Conservation (phyloP, 1,140 invertebrate genomes). For the Cherax quadricarinatus region DNA sequence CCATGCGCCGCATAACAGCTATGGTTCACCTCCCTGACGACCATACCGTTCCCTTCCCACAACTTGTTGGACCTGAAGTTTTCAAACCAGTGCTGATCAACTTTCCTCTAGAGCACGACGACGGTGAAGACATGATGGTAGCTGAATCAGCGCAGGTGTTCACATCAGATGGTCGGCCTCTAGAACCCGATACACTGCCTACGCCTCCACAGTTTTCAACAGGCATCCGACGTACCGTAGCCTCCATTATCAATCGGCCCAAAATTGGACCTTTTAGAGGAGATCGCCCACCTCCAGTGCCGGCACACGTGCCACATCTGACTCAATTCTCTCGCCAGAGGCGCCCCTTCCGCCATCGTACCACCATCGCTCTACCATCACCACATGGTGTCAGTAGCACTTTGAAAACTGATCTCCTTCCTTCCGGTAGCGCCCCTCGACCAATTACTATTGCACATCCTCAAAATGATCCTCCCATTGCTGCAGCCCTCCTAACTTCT, state of each 20-base stretch:
- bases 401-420: neutral
- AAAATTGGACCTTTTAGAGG: slow-evolving; percentile 85
- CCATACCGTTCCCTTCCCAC: slow-evolving; percentile 43
- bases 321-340: slow-evolving; percentile 50
- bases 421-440: slow-evolving; percentile 22
- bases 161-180: slow-evolving; percentile 83
- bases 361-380: slow-evolving; percentile 21
- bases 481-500: neutral
- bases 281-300: slow-evolving; percentile 81
- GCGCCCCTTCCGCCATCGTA: slow-evolving; percentile 18
- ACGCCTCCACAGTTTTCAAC: slow-evolving; percentile 79
- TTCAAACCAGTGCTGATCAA: slow-evolving; percentile 85
- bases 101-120: slow-evolving; percentile 82
- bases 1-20: slow-evolving; percentile 20
- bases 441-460: slow-evolving; percentile 12
- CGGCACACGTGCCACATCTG: slow-evolving; percentile 74
- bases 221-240: neutral
- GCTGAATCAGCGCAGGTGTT: slow-evolving; percentile 53
- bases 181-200: slow-evolving; percentile 81
- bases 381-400: neutral
- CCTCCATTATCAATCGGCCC: slow-evolving; percentile 75
- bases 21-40: slow-evolving; percentile 81
- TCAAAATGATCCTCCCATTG: neutral
- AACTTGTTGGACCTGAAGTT: slow-evolving; percentile 71
- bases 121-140: slow-evolving; percentile 23